A percentile compares a stretch with the other conserved stretches of the same genome.
Evolutionary conservation across 2,888 invertebrate species (phyloP).

Genomic region (Portevinia maculata): DNA sequence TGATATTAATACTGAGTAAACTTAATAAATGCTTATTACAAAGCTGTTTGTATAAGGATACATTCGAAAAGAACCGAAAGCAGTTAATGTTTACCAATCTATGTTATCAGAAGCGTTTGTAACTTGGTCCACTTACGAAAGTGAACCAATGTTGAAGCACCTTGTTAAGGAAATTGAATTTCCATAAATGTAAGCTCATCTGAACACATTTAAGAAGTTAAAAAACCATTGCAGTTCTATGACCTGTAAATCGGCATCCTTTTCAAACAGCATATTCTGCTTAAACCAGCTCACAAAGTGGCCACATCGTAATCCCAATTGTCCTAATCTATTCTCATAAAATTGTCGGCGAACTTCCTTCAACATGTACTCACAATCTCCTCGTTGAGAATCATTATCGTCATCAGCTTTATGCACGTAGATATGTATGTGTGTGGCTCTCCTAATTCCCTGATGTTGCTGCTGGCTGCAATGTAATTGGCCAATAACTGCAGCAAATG

Average conservation of each 20-base stretch:
- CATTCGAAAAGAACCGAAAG: too few species aligned
- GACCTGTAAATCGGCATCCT: background rate
- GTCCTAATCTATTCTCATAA: slow-evolving; percentile 32
- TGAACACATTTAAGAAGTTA: too few species aligned
- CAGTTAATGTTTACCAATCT: too few species aligned
- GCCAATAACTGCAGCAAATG: slow-evolving; percentile 54
- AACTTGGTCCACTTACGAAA: too few species aligned
- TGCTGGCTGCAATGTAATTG: slow-evolving; percentile 54
- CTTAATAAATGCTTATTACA: too few species aligned
- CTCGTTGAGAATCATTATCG: slow-evolving; percentile 23
- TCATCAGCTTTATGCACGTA: slow-evolving; percentile 31
- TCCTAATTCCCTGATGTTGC: slow-evolving; percentile 45
- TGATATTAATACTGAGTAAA: too few species aligned
- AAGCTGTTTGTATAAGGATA: too few species aligned
- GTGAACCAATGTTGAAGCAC: too few species aligned
- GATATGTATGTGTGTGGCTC: background rate
- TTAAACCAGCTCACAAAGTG: slow-evolving; percentile 1
- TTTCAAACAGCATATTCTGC: background rate
- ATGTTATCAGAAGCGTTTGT: too few species aligned
- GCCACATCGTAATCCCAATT: slow-evolving; percentile 25
- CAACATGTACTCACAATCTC: slow-evolving; percentile 12
- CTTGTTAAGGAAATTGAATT: background rate
- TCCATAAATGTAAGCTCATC: background rate
- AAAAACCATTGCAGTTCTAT: background rate
- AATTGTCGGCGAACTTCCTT: slow-evolving; percentile 29